Base-by-base conservation (phyloP, 2,888 invertebrate species). In the Microchrysa polita region DNA sequence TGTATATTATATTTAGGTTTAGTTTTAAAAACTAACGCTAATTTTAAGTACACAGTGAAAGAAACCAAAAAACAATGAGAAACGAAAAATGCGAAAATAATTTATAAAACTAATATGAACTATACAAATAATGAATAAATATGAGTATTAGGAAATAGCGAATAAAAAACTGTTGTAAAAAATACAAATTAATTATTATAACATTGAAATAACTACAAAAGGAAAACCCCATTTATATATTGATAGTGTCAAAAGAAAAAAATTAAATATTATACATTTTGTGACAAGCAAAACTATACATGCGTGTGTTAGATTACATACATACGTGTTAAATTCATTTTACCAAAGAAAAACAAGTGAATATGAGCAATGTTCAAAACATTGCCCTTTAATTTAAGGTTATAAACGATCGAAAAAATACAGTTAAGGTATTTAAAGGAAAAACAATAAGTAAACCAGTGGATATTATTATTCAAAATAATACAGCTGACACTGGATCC, bases 201-300 rank as follows among this genome's bases (percentile, higher is more conserved):
- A 65, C 12, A 34, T 55, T 57, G 40, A 60, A 59, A 59, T 60
- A 55, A 72, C 22, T 60, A 69, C 55, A 72, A 55, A 67, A 55
- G 5, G 48, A 60, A 59, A 59, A 59, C 72, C 72, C 59, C 60
- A 60, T 27, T 75, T 72, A 34, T 34, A n/a, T n/a, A 72, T 72
- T 67, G 63, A 67, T 67, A 61, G 55, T 18, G 18, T 63, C 27
- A 73, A 72, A 18, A 72, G 71, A 23, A 72, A 69, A 59, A 27
- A 67, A 71, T 42, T 73, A n/a, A n/a, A n/a, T n/a, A 65, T 48
- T 67, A 74, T 40, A 73, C 73, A 5, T 57, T n/a, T 42, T 61
- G 18, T 48, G 48, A 48, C 4, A 48, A 48, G 48, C 4, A 34
- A 48, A 48, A 48, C 16, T 48, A n/a, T 48, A 48, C 27, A 34